Percentiles rank a stretch among this genome's conserved stretches.
Evolutionary conservation across 2,113 vertebrate species (phyloP).

Genomic region (Osmerus mordax): DNA sequence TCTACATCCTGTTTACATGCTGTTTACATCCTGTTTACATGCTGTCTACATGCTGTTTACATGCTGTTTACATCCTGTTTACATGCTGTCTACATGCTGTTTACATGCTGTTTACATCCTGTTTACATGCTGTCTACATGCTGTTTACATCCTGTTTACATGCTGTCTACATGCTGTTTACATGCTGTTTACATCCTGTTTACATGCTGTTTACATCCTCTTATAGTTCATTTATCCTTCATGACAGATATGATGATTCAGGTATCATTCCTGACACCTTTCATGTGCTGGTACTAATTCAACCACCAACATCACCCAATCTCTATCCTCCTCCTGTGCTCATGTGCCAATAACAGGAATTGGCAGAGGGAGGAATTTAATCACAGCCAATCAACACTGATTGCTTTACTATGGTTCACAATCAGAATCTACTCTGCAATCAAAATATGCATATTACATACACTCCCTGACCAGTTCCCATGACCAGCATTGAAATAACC

Average conservation of each 20-base stretch:
- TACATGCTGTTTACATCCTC: neutral
- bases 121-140: no score
- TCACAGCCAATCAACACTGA: conserved; percentile 26
- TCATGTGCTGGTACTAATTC: neutral
- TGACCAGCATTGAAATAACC: conserved; percentile 61
- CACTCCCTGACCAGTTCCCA: conserved; percentile 18
- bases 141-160: neutral
- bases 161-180: no score
- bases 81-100: no score
- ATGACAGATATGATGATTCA: neutral
- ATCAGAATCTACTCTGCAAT: conserved; percentile 16
- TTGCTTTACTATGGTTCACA: conserved; percentile 19
- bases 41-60: no score
- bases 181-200: no score
- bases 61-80: no score
- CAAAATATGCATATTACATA: conserved; percentile 30
- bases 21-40: no score
- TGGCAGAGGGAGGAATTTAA: conserved; percentile 28
- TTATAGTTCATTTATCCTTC: conserved; percentile 1
- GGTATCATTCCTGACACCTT: no score
- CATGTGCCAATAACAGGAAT: conserved; percentile 6
- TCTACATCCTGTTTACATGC: no score
- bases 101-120: neutral
- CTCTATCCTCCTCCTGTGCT: conserved; percentile 25
- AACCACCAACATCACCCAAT: conserved; percentile 25